These are phyloP conservation scores for Isichthys henryi DNA, from an alignment of 2,113 vertebrate genomes.

Conservation along the genomic window DNA sequence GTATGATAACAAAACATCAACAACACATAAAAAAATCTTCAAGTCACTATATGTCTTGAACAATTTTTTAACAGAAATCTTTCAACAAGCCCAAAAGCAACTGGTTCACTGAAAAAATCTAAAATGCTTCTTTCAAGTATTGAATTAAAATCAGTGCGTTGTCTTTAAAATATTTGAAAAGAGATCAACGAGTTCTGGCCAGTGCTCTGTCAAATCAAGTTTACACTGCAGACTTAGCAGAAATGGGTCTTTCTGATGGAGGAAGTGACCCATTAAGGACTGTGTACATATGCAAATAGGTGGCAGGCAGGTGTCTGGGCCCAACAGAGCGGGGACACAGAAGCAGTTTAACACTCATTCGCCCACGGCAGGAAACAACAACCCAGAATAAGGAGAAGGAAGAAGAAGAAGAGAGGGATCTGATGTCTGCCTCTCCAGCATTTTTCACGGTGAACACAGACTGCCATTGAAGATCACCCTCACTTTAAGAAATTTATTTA, in stretches of 20 bases:
- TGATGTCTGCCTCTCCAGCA: not conserved
- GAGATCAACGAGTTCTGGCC: constrained; percentile 33
- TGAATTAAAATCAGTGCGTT: constrained; percentile 43
- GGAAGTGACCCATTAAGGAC: constrained; percentile 48
- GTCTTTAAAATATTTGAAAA: constrained; percentile 44
- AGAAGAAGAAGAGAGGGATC: not conserved
- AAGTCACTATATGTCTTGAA: not conserved
- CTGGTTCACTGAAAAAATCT: constrained; percentile 25
- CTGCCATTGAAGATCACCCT: constrained; percentile 14
- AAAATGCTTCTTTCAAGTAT: constrained; percentile 25
- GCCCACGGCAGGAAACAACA: constrained; percentile 21
- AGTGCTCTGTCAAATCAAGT: constrained; percentile 29
- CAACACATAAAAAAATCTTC: not conserved
- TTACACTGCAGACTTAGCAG: constrained; percentile 30
- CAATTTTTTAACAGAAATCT: not conserved
- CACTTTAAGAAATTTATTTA: constrained; percentile 42
- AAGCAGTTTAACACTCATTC: constrained; percentile 35
- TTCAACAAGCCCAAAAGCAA: constrained; percentile 7
- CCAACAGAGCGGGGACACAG: constrained; percentile 30
- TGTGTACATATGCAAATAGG: constrained; percentile 51
- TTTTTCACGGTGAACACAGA: constrained; percentile 16
- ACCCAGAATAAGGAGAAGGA: constrained; percentile 9
- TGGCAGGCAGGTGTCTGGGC: constrained; percentile 43
- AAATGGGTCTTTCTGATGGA: constrained; percentile 39
- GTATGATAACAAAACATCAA: not conserved